Percentiles rank a stretch among this genome's conserved stretches.
phyloP scores from a whole-genome alignment of 2,797 vertebrate species.

The Lacerta agilis region DNA sequence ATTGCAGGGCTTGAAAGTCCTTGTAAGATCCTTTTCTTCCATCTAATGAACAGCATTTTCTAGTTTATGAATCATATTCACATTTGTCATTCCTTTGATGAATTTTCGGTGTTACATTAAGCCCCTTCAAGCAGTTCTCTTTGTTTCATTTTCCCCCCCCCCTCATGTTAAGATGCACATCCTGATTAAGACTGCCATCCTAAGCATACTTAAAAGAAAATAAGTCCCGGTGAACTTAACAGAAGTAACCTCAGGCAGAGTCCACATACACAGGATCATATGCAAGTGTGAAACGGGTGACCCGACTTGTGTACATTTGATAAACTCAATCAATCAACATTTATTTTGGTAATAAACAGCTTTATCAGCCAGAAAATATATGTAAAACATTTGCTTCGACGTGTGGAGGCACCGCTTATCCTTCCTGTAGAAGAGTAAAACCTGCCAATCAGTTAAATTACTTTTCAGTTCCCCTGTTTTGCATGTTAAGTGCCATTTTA shows the following conservation, averaged over 20 bases:
- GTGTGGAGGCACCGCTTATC: background rate
- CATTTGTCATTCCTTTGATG: conserved; percentile 28
- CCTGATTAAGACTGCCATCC: background rate
- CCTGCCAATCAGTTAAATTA: background rate
- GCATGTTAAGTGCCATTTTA: background rate
- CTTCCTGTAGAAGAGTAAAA: background rate
- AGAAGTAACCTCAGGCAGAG: background rate
- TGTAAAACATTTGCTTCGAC: background rate
- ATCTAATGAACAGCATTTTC: conserved; percentile 16
- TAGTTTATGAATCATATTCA: background rate
- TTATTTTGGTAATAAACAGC: background rate
- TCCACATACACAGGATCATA: background rate
- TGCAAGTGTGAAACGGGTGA: background rate
- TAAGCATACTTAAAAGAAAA: background rate
- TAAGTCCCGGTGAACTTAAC: too few relatives aligned
- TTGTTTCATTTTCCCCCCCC: background rate
- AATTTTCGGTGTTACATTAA: background rate
- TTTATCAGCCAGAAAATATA: background rate
- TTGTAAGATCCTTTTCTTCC: background rate
- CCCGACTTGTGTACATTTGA: background rate
- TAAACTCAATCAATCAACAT: background rate
- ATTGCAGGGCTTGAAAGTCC: conserved; percentile 5
- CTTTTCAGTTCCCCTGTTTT: background rate
- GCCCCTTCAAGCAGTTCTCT: background rate
- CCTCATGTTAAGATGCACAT: background rate